phyloP scores from a whole-genome alignment of 2,797 vertebrate species.

The Fistularia commersonii region DNA sequence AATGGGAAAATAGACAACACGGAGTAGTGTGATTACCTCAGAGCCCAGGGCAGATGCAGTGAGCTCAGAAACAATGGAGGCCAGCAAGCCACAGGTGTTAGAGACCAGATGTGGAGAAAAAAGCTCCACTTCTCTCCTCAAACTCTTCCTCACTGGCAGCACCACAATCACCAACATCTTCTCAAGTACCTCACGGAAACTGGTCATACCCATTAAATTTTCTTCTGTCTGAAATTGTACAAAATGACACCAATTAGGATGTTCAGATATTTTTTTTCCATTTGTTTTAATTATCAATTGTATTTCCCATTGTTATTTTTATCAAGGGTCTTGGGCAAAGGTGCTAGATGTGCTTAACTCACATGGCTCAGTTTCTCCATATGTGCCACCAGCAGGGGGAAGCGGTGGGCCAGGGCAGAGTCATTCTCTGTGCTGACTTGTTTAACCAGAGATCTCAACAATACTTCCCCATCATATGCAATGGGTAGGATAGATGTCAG shows the following conservation, averaged over 20 bases:
- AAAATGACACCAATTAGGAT: conserved; percentile 1
- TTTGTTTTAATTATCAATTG: no score
- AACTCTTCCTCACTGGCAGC: conserved; percentile 91
- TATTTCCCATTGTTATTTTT: no score
- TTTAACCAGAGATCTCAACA: conserved; percentile 92
- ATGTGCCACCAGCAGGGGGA: conserved; percentile 93
- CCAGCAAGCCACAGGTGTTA: conserved; percentile 94
- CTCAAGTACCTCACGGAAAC: conserved; percentile 95
- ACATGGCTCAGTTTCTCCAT: conserved; percentile 99
- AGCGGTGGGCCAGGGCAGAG: conserved; percentile 92
- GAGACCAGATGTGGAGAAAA: conserved; percentile 97
- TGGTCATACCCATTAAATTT: conserved; percentile 96
- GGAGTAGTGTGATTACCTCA: conserved; percentile 76
- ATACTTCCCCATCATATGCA: conserved; percentile 92
- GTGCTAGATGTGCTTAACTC: conserved; percentile 27
- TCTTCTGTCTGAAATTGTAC: conserved; percentile 83
- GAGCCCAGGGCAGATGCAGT: conserved; percentile 96
- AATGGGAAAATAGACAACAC: background rate
- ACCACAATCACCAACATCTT: conserved; percentile 99
- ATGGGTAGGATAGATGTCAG: conserved; percentile 96
- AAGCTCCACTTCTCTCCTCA: conserved; percentile 93
- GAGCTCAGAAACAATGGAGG: conserved; percentile 96
- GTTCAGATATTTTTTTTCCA: no score
- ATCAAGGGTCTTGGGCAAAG: no score
- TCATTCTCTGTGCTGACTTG: conserved; percentile 99